Base-by-base conservation (phyloP, 2,113 vertebrate genomes). In the Todiramphus saurophagus region DNA sequence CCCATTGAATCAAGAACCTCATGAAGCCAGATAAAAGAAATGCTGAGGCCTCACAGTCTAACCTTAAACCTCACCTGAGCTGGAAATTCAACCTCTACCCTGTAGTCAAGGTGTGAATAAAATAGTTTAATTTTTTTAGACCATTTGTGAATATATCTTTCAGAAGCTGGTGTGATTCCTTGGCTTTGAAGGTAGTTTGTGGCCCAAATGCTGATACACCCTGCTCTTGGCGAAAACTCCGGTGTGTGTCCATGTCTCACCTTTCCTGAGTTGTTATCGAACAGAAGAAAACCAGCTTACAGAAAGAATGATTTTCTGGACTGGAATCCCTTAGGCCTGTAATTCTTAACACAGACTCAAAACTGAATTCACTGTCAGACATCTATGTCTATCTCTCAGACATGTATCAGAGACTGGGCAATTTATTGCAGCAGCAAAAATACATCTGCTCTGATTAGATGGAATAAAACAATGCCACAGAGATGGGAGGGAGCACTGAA, bases 381-480 rank as follows among this genome's bases (percentile, higher is more conserved):
- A 74, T 89, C 90, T 90, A 12, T 70, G 72, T 80, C 68, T 53
- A 31, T 67, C 79, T 83, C 83, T 77, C 79, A 88, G 94, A 50
- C 63, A 28, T 16, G 44, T 58, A 93, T 58, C 68, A 88, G 83
- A 90, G 85, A 27, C 63, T 30, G 59, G 63, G 82, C 77, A 93
- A 87, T 94, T 94, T 68, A 76, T 28, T 87, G 78, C 81, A 91
- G 91, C 74, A 90, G 75, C 62, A 91, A 67, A 93, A 93, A 69
- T 79, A 64, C 75, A 67, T 79, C 83, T 96, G 76, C 63, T 90
- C 19, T 63, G 87, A 80, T 91, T 69, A 87, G 44, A 48, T n/a
- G 70, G 77, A 91, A 90, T 66, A 83, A 93, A 96, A 88, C 77
- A 62, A 82, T 76, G 63, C 67, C 55, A 55, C 53, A 28, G 75